Evolutionary conservation across 2,113 vertebrate species (phyloP).

Genomic region (Tylochromis polylepis): DNA sequence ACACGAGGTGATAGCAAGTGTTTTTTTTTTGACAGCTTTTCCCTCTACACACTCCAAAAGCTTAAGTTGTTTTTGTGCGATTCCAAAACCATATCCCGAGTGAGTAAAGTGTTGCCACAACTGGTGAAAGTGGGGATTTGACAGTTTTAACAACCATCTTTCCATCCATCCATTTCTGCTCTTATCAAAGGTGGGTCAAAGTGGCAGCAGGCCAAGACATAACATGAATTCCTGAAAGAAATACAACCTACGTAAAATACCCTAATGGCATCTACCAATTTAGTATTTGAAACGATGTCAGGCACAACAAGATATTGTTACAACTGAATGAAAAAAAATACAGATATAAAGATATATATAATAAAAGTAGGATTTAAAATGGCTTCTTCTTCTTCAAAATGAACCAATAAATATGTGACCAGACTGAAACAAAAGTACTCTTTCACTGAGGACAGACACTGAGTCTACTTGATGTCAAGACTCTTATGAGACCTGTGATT

Average conservation of each 20-base stretch:
- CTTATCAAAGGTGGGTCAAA: background rate
- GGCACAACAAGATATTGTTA: background rate
- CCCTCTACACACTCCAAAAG: conserved; percentile 10
- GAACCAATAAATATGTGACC: background rate
- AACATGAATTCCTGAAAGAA: background rate
- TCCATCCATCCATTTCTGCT: background rate
- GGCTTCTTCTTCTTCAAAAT: background rate
- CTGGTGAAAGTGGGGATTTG: background rate
- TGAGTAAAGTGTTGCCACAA: background rate
- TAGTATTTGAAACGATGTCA: background rate
- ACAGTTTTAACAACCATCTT: background rate
- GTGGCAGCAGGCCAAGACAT: background rate
- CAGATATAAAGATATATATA: background rate
- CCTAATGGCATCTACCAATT: background rate
- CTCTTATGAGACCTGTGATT: background rate
- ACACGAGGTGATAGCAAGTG: background rate
- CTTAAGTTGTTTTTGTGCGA: background rate
- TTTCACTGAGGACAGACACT: background rate
- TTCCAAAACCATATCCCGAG: background rate
- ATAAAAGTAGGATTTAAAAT: background rate
- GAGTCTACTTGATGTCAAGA: background rate
- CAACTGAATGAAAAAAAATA: background rate
- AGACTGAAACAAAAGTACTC: background rate
- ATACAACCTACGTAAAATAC: background rate
- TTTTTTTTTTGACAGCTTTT: conserved; percentile 30